These are phyloP conservation scores for Gallinago media DNA, from an alignment of 2,113 vertebrate species.

Conservation along the genomic window DNA sequence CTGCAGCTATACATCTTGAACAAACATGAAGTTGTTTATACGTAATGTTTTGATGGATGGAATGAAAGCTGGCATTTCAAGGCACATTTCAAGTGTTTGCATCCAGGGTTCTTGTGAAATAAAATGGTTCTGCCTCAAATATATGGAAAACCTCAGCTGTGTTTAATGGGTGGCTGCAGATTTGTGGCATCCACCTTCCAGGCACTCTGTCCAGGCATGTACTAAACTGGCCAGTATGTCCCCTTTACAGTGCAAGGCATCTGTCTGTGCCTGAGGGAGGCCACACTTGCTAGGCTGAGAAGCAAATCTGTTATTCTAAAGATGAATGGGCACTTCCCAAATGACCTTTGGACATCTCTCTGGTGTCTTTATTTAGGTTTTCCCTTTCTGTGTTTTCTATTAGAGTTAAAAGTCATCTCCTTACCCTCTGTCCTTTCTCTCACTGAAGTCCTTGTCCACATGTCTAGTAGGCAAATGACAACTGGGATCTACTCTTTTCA, in stretches of 20 bases:
- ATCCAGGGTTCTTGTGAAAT: background rate
- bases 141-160: background rate
- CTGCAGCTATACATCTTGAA: slow-evolving; percentile 22
- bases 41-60: background rate
- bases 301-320: background rate
- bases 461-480: background rate
- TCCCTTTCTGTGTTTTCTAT: background rate
- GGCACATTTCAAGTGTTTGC: background rate
- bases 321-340: background rate
- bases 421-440: background rate
- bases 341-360: background rate
- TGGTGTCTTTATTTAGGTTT: background rate
- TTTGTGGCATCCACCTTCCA: background rate
- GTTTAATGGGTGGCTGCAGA: background rate
- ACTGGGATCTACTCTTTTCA: background rate
- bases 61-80: slow-evolving; percentile 52
- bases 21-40: slow-evolving; percentile 21
- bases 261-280: background rate
- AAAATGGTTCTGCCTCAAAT: background rate
- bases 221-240: background rate
- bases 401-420: background rate
- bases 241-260: background rate
- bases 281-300: background rate
- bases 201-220: background rate
- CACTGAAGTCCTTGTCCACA: background rate